Conservation (phyloP, 2,888 invertebrate genomes). For the Sipha maydis region DNA sequence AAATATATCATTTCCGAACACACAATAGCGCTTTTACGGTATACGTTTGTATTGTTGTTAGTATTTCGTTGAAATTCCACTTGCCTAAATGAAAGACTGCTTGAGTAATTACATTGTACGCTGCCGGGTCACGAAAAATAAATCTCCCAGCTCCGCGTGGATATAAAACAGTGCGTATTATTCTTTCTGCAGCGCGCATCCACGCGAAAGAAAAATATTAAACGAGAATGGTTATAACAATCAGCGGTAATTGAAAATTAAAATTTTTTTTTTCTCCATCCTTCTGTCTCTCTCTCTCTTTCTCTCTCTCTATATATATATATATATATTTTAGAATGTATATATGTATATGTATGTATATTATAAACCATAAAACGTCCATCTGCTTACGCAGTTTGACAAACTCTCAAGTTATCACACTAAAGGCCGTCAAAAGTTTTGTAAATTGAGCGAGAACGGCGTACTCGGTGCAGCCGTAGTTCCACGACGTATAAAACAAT, state of each 20-base stretch:
- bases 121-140: constrained; percentile 18
- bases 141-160: not conserved
- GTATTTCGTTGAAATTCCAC: constrained; percentile 13
- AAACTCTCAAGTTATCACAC: not conserved
- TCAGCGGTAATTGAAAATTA: not conserved
- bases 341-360: too few relatives aligned
- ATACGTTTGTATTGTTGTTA: not conserved
- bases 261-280: not conserved
- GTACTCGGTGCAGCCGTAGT: not conserved
- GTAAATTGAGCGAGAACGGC: not conserved
- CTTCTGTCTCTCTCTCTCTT: not conserved
- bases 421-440: not conserved
- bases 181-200: not conserved
- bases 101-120: constrained; percentile 25
- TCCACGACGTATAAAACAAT: not conserved
- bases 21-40: not conserved
- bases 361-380: too few relatives aligned
- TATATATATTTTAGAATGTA: too few relatives aligned
- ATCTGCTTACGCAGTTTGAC: not conserved
- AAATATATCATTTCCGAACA: constrained; percentile 6
- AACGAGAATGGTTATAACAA: constrained; percentile 20
- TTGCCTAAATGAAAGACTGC: constrained; percentile 41
- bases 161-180: constrained; percentile 25
- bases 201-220: not conserved
- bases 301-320: too few relatives aligned